Evolutionary conservation across 2,888 invertebrate species (phyloP), one percentile per base, ranked within the genome.

Genomic region (Agriopis leucophaearia): DNA sequence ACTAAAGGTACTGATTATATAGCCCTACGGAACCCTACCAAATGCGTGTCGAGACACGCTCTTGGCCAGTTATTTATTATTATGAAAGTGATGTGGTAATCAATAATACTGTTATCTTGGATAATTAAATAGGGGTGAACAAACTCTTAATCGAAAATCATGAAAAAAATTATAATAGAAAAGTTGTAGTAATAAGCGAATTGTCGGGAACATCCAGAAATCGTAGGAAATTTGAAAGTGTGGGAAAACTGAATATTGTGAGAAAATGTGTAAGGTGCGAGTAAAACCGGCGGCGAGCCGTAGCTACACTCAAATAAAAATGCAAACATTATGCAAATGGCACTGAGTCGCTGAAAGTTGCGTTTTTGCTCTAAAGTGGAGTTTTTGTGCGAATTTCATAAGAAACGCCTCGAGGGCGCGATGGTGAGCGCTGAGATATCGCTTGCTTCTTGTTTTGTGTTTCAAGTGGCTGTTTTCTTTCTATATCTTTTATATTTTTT

Each of bases 281-380:
- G 38, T 38, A 12, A 54, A 38, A 38, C 18, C 40, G 40, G 16
- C 15, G 36, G 40, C n/a, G 16, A 16, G 27, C 27, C 27, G 27
- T 27, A 50, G 57, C 55, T 18, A 15, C 8, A n/a, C 50, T 40
- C 52, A 40, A 76, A 77, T 81, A 81, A 81, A 83, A 84, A 87
- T 85, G 87, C 81, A 81, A 85, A 85, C 84, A 81, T 84, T 86
- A 88, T 89, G 88, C 80, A 87, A 86, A 88, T 87, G 78, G 79
- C 70, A 65, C 71, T 69, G 77, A 69, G 74, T 71, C 71, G 69
- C 61, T 45, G 74, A 72, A 78, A 81, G 77, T 82, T 79, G 72
- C 62, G 71, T 74, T 64, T 64, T 73, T 52, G 45, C 60, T 64
- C 15, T 16, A 64, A 61, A 61, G 60, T 69, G 59, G 59, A 63